Base-by-base conservation (phyloP, 2,888 invertebrate genomes). In the Hirtodrosophila histrioides region DNA sequence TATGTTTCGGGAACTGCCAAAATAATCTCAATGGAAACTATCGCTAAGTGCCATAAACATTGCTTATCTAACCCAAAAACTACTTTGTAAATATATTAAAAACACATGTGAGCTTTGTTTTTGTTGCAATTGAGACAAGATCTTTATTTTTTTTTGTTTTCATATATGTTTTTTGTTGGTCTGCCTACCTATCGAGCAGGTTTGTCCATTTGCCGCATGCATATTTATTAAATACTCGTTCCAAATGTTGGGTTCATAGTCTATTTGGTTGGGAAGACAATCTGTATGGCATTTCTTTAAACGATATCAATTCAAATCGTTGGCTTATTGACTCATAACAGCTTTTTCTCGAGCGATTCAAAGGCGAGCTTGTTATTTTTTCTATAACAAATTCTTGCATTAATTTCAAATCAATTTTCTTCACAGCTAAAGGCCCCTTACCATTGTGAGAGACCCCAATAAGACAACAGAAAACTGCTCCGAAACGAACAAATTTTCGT, bases 371-470 rank as follows among this genome's bases (percentile, higher is more conserved):
- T 88, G 88, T 86, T 88, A 73, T 78, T 83, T 88, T 86, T 86
- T 86, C 81, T 85, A 84, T 78, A 89, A 87, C 84, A 88, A 88
- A 90, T 90, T 90, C 89, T 86, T 90, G 89, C 89, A 90, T 90
- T 90, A 90, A 90, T 90, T 90, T 90, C 88, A 83, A 90, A 90
- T 90, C 90, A 90, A 90, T 90, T 90, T 90, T 88, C 86, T 89
- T 89, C 89, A 89, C 90, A 90, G 90, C 89, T 90, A 89, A 81
- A 69, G 79, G 82, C 70, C 69, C 68, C 68, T 69, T 77, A 78
- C 70, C 75, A 70, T 54, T 61, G 31, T 57, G 31, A 33, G 29
- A 50, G 43, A 55, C 40, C 48, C 29, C 45, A 50, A 39, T 36
- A 48, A 50, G 36, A 48, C 63, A 58, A 57, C 41, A 51, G 70